A percentile compares a stretch with the other conserved stretches of the same genome.
Conservation (phyloP, 2,797 vertebrate genomes). For the Rhinoraja longicauda region DNA sequence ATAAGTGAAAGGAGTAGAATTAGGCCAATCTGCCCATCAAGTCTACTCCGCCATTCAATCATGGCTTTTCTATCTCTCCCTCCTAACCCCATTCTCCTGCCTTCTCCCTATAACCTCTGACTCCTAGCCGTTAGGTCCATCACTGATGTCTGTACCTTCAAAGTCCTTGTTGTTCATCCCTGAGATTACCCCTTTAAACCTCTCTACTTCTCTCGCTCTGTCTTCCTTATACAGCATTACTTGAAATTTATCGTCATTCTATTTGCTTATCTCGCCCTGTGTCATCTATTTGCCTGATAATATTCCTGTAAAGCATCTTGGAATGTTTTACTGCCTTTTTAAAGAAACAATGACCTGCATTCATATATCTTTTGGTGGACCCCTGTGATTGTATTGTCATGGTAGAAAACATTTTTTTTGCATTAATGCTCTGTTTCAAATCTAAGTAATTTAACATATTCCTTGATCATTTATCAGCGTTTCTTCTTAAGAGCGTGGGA, state of each 20-base stretch:
- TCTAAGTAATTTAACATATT: not conserved
- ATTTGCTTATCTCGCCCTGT: not conserved
- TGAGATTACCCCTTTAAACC: not conserved
- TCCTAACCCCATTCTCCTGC: too few relatives aligned
- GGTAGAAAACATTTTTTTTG: not conserved
- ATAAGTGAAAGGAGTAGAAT: too few relatives aligned
- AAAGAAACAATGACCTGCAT: too few relatives aligned
- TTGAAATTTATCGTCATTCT: not conserved
- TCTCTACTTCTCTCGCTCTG: not conserved
- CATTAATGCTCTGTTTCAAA: not conserved
- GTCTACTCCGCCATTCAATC: too few relatives aligned
- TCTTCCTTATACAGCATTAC: not conserved
- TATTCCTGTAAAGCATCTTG: not conserved
- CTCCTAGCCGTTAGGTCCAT: not conserved
- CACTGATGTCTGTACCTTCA: not conserved
- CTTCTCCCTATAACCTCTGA: too few relatives aligned
- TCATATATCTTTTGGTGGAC: not conserved
- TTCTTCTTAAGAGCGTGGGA: not conserved
- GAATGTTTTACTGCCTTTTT: not conserved
- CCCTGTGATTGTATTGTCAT: not conserved
- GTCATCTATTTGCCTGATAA: not conserved
- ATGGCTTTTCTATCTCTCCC: too few relatives aligned
- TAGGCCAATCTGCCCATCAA: too few relatives aligned
- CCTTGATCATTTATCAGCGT: not conserved
- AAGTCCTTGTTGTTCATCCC: too few relatives aligned